Conservation (phyloP, 2,888 invertebrate species). For the Drosophila macrospina region DNA sequence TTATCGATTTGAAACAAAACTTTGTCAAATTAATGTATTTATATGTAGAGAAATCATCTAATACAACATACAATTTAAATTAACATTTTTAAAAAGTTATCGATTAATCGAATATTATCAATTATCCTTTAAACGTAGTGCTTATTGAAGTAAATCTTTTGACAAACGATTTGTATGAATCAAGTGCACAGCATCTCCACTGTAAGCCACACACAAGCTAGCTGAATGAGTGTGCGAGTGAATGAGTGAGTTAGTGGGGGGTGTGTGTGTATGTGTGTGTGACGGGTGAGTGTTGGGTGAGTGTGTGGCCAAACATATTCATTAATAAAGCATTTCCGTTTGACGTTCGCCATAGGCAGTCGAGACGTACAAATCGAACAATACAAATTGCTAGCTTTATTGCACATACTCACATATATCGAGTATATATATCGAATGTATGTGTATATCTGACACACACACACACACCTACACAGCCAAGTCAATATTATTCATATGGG, state of each 20-base stretch:
- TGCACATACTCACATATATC: background rate
- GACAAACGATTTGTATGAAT: slow-evolving; percentile 10
- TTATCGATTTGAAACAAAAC: too few relatives aligned
- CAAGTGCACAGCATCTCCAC: slow-evolving; percentile 12
- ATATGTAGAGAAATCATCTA: too few relatives aligned
- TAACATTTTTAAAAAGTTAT: too few relatives aligned
- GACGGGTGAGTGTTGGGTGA: background rate
- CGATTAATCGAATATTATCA: too few relatives aligned
- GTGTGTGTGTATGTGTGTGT: slow-evolving; percentile 9
- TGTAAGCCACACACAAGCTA: slow-evolving; percentile 9
- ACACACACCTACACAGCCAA: background rate
- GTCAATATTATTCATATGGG: slow-evolving; percentile 48
- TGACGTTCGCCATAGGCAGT: slow-evolving; percentile 17
- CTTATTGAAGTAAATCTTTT: background rate
- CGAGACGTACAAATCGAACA: slow-evolving; percentile 46
- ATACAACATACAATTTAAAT: too few relatives aligned
- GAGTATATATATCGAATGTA: slow-evolving; percentile 1
- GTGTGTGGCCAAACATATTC: slow-evolving; percentile 44
- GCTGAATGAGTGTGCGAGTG: slow-evolving; percentile 8
- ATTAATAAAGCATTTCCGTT: slow-evolving; percentile 58
- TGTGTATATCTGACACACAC: background rate
- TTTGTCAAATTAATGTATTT: too few relatives aligned
- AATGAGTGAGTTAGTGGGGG: slow-evolving; percentile 8
- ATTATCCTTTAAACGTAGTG: background rate
- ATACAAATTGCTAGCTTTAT: slow-evolving; percentile 47